Conservation (phyloP, 2,888 invertebrate species). For the Mesoligia furuncula region DNA sequence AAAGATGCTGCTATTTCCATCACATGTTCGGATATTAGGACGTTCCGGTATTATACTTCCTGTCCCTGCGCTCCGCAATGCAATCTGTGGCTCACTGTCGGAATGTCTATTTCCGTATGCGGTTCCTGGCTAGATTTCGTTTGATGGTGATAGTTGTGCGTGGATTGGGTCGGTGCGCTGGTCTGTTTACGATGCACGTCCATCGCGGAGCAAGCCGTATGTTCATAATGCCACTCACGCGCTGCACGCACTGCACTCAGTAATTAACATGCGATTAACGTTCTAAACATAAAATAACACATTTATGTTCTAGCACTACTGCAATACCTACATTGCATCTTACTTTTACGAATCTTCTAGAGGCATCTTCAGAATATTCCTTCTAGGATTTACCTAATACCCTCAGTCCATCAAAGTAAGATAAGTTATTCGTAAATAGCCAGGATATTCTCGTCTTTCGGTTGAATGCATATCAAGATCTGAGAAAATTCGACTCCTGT, state of each 20-base stretch:
- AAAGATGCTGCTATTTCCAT: slow-evolving; percentile 25
- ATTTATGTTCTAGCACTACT: background rate
- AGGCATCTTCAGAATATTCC: background rate
- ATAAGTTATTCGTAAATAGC: background rate
- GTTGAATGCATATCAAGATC: background rate
- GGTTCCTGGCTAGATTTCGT: slow-evolving; percentile 30
- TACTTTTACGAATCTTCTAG: background rate
- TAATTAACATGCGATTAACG: slow-evolving; percentile 33
- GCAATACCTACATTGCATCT: background rate
- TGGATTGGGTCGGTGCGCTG: slow-evolving; percentile 12
- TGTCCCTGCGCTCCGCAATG: slow-evolving; percentile 5
- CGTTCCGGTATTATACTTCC: slow-evolving; percentile 37
- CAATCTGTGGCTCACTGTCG: background rate
- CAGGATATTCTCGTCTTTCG: background rate
- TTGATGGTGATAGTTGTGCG: slow-evolving; percentile 12
- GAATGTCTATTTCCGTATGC: slow-evolving; percentile 31
- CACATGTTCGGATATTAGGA: slow-evolving; percentile 32
- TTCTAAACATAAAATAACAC: slow-evolving; percentile 6
- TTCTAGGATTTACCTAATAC: background rate
- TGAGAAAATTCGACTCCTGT: background rate
- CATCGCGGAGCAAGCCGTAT: slow-evolving; percentile 1
- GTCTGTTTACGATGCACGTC: slow-evolving; percentile 28
- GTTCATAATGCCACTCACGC: slow-evolving; percentile 30
- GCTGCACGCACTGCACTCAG: slow-evolving; percentile 9
- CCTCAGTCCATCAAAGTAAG: background rate